Percentiles rank a stretch among this genome's conserved stretches.
These are phyloP conservation scores for Sinodicranocentrus sp. DNA, from an alignment of 2,888 invertebrate species.

Conservation along the genomic window DNA sequence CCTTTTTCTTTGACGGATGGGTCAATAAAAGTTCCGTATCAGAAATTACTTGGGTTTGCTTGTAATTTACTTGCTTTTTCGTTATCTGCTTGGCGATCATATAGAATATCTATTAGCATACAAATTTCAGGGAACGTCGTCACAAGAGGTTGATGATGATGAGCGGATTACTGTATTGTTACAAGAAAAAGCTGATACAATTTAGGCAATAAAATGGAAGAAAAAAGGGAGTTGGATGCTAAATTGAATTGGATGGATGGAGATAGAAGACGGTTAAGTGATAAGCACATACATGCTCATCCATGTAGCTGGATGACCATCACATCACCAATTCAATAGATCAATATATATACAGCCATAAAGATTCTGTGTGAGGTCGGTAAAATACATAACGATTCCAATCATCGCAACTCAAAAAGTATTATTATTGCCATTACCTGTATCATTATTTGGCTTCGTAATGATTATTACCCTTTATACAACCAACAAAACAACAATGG, in stretches of 20 bases:
- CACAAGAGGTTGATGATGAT: slow-evolving; percentile 56
- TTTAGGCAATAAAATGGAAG: slow-evolving; percentile 39
- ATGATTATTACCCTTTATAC: slow-evolving; percentile 59
- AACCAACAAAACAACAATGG: slow-evolving; percentile 25
- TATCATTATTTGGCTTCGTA: slow-evolving; percentile 52
- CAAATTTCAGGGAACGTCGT: no score
- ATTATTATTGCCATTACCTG: slow-evolving; percentile 52
- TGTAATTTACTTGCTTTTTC: slow-evolving; percentile 30
- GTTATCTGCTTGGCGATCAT: slow-evolving; percentile 5
- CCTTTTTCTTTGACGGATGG: slow-evolving; percentile 14
- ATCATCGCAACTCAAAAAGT: slow-evolving; percentile 59
- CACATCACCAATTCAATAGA: not conserved
- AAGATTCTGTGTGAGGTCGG: slow-evolving; percentile 55
- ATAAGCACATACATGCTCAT: not conserved
- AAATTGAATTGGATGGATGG: no score
- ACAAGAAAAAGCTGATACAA: slow-evolving; percentile 18
- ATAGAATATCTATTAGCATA: slow-evolving; percentile 32
- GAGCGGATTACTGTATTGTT: slow-evolving; percentile 46
- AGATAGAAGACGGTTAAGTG: not conserved
- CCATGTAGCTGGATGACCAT: slow-evolving; percentile 16
- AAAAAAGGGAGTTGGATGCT: not conserved
- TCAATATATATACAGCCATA: slow-evolving; percentile 11
- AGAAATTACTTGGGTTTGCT: slow-evolving; percentile 6
- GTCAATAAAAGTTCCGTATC: slow-evolving; percentile 32
- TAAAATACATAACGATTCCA: slow-evolving; percentile 62